phyloP scores from a whole-genome alignment of 2,888 invertebrate species.

The Tenthredo distinguenda region DNA sequence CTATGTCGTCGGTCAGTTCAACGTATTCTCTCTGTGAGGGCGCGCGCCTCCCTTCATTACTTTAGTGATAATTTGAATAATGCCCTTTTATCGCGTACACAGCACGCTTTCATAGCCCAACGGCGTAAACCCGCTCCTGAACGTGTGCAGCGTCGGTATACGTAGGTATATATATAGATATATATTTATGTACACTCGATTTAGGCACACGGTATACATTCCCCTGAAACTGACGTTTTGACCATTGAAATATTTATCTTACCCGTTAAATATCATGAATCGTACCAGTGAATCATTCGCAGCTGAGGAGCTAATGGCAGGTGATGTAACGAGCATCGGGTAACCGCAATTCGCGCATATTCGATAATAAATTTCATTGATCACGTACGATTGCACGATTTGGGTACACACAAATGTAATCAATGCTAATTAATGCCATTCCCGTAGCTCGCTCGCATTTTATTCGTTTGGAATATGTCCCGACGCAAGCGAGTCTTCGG shows the following conservation, averaged over 20 bases:
- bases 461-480: conserved; percentile 33
- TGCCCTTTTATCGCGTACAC: conserved; percentile 31
- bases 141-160: background rate
- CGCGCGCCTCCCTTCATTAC: conserved; percentile 45
- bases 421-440: conserved; percentile 47
- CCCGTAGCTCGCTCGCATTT: conserved; percentile 19
- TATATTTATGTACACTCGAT: background rate
- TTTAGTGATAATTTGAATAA: conserved; percentile 47
- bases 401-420: conserved; percentile 33
- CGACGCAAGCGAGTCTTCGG: background rate
- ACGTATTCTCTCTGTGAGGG: conserved; percentile 53
- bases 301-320: conserved; percentile 29
- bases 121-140: background rate
- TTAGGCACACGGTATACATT: conserved; percentile 2
- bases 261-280: conserved; percentile 40
- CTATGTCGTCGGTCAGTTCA: conserved; percentile 40
- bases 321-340: conserved; percentile 32
- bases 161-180: background rate
- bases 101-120: conserved; percentile 29
- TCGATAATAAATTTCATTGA: conserved; percentile 43
- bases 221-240: background rate
- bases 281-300: conserved; percentile 20
- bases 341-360: conserved; percentile 45
- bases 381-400: conserved; percentile 40
- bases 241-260: conserved; percentile 33